These are phyloP conservation scores for Seriola dumerili DNA, from an alignment of 2,113 vertebrate species.

Conservation along the genomic window DNA sequence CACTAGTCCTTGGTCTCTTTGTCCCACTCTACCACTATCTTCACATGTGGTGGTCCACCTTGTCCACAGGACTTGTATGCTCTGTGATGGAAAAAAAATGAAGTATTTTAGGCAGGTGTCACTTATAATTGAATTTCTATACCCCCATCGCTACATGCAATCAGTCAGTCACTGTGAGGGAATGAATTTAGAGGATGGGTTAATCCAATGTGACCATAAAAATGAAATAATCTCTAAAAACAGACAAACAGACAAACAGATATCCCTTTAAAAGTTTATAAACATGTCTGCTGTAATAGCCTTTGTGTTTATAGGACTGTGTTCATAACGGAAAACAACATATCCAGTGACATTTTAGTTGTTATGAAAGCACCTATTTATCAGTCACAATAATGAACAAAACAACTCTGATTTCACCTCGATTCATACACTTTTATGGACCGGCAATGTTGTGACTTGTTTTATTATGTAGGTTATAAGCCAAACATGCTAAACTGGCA, in stretches of 20 bases:
- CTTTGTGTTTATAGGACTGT: not conserved
- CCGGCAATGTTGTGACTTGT: slow-evolving; percentile 31
- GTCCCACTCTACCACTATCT: slow-evolving; percentile 99
- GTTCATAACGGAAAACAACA: not conserved
- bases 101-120: not conserved
- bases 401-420: not conserved
- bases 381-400: not conserved
- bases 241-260: too few species aligned
- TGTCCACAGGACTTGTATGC: slow-evolving; percentile 95
- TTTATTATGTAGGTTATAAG: not conserved
- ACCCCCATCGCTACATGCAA: too few species aligned
- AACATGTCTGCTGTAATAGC: not conserved
- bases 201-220: too few species aligned
- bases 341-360: not conserved
- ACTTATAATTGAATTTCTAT: not conserved
- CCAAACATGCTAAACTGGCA: slow-evolving; percentile 49
- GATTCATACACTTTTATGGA: not conserved
- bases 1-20: slow-evolving; percentile 99
- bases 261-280: too few species aligned
- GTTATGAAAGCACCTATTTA: not conserved
- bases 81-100: slow-evolving; percentile 75
- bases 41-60: slow-evolving; percentile 95
- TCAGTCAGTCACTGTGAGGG: too few species aligned
- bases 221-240: too few species aligned
- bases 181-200: too few species aligned